phyloP scores from a whole-genome alignment of 2,797 vertebrate genomes.

The Rallus crepitans region DNA sequence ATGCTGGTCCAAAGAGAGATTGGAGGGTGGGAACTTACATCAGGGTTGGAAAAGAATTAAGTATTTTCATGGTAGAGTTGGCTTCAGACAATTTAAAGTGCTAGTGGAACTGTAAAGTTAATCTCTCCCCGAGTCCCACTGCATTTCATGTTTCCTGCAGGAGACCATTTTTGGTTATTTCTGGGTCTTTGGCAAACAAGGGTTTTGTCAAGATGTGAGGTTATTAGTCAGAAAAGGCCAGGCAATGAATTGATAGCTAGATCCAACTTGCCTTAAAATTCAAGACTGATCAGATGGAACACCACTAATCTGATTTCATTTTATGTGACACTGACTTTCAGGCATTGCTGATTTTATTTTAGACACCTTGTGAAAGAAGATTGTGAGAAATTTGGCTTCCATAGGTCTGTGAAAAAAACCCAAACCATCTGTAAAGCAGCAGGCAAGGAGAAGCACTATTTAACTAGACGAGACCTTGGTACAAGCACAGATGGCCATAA shows the following conservation, averaged over 20 bases:
- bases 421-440: background rate
- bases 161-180: background rate
- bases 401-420: background rate
- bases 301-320: background rate
- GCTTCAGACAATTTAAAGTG: background rate
- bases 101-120: background rate
- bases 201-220: background rate
- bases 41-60: background rate
- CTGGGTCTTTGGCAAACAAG: background rate
- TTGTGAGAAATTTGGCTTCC: background rate
- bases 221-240: background rate
- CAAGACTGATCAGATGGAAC: background rate
- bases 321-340: background rate
- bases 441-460: background rate
- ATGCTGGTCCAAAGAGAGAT: background rate
- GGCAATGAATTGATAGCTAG: background rate
- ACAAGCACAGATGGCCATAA: background rate
- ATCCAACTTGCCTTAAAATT: background rate
- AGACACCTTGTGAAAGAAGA: background rate
- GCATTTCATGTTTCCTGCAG: background rate
- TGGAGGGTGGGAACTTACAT: background rate
- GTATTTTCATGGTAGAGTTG: background rate
- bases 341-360: conserved; percentile 2
- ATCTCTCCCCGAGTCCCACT: background rate
- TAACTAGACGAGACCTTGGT: background rate